Conservation (phyloP, 2,797 vertebrate species). For the Gobio occitaniae region DNA sequence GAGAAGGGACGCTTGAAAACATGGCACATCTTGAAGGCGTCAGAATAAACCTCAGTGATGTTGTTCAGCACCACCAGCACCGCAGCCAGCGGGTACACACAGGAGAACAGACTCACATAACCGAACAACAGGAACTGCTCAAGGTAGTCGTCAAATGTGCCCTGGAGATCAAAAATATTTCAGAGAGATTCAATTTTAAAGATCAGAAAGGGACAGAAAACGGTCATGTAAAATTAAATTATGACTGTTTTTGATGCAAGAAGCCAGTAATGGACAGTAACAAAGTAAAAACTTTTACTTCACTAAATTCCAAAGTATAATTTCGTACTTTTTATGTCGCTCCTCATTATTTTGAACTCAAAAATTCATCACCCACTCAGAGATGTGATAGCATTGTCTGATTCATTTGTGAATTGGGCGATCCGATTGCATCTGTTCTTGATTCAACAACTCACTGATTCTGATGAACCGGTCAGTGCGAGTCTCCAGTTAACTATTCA, state of each 20-base stretch:
- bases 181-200: background rate
- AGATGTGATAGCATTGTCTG: background rate
- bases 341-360: too few relatives aligned
- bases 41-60: conserved; percentile 92
- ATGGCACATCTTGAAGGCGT: conserved; percentile 95
- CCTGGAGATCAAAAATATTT: conserved; percentile 74
- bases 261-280: background rate
- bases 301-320: background rate
- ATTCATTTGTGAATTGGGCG: background rate
- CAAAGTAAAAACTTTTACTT: background rate
- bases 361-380: background rate
- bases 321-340: background rate
- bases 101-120: conserved; percentile 98
- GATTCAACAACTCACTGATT: background rate
- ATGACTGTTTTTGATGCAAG: background rate
- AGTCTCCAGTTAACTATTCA: background rate
- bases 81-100: conserved; percentile 94
- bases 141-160: conserved; percentile 97
- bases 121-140: conserved; percentile 96
- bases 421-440: background rate
- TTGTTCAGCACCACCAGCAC: conserved; percentile 96
- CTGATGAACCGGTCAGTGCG: background rate
- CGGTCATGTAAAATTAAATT: background rate
- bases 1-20: conserved; percentile 95
- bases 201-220: background rate